Base-by-base conservation (phyloP, 2,113 vertebrate genomes). In the Cebus imitator region DNA sequence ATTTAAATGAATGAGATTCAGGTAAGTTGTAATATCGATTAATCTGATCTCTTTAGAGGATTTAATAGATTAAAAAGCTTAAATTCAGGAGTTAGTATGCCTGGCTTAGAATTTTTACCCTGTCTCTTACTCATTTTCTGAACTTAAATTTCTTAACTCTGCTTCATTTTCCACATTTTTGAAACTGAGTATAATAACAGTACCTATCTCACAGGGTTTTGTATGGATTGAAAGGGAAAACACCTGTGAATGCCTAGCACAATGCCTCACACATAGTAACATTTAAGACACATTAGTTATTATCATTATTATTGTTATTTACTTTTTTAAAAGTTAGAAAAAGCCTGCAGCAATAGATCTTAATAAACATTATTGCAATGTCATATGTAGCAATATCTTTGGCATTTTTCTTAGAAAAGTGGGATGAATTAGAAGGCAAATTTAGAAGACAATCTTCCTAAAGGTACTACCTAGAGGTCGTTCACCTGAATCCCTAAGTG, bases 1-100 rank as follows among this genome's bases (percentile, higher is more conserved):
- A 85, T 70, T 95, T 72, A 72, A 84, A 79, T 16, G 72, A 66
- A 43, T 64, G 75, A 48, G 18, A 70, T 79, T 87, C 72, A 91
- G 8, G 5, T 64, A 50, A 83, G 50, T 5, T 27, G 0, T 30
- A 66, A 21, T 78, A 40, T 48, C 27, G 11, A 93, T 76, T 57
- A 81, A 48, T 16, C 61, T 76, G 4, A 6, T 17, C 23, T 48
- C 16, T 87, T 83, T 40, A 92, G 50, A 95, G 0, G 3, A 12
- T 86, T 92, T 61, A 70, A 82, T 5, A 30, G 30, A 83, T 43
- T 84, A 83, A 76, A 78, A 78, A 85, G 6, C 12, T 86, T 88
- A 8, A 85, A 79, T 17, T 86, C 35, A 91, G 8, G 16, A 81
- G 23, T 81, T 12, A 95, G 43, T 58, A 35, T 61, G 13, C 48